These are phyloP conservation scores for Tragelaphus scriptus DNA, from an alignment of 2,113 vertebrate genomes.

Conservation along the genomic window DNA sequence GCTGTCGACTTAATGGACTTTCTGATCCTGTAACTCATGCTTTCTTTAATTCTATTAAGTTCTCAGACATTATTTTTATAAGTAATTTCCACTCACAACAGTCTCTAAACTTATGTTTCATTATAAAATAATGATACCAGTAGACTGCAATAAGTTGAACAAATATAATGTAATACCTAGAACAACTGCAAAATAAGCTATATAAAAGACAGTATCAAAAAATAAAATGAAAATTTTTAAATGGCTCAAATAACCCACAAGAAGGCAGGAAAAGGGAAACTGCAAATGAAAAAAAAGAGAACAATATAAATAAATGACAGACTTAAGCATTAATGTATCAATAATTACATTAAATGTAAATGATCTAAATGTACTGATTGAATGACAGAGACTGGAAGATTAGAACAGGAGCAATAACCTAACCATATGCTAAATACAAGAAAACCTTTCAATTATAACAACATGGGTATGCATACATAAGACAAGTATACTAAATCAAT, in stretches of 20 bases:
- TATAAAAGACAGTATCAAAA: neutral
- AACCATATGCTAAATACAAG: neutral
- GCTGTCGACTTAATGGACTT: neutral
- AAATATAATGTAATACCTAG: neutral
- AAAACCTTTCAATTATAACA: neutral
- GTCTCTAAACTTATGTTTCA: neutral
- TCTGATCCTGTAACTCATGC: neutral
- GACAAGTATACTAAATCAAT: neutral
- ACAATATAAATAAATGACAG: neutral
- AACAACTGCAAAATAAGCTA: neutral
- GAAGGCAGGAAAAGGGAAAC: neutral
- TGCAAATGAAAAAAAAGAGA: neutral
- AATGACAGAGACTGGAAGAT: neutral
- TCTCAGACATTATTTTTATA: neutral
- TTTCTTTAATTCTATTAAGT: neutral
- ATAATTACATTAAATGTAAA: neutral
- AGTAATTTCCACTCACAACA: neutral
- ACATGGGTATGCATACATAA: neutral
- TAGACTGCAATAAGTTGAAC: neutral
- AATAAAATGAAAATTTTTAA: neutral
- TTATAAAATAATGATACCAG: neutral
- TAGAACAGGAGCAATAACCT: neutral
- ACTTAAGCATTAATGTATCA: neutral
- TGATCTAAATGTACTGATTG: neutral
- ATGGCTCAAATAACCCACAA: neutral